These are phyloP conservation scores for Prostheceraeus crozeri DNA, from an alignment of 2,888 invertebrate species.

Conservation along the genomic window DNA sequence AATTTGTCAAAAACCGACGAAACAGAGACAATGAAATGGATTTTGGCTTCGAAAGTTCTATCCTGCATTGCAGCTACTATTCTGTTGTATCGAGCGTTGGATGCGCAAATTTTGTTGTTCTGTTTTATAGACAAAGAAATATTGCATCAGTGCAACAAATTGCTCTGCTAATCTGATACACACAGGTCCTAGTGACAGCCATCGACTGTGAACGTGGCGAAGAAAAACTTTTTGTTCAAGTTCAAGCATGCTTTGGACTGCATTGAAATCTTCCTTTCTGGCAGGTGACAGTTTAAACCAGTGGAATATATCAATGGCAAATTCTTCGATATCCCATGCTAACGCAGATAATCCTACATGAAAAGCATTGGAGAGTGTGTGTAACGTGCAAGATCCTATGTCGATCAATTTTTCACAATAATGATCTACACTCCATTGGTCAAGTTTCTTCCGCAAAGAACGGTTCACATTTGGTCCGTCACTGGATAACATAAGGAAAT, in stretches of 20 bases:
- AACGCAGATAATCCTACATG: slow-evolving; percentile 39
- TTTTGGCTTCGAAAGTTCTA: slow-evolving; percentile 18
- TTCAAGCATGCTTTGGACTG: slow-evolving; percentile 33
- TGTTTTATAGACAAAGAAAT: neutral
- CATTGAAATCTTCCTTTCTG: slow-evolving; percentile 41
- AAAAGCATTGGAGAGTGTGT: slow-evolving; percentile 41
- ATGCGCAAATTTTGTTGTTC: no score
- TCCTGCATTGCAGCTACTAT: neutral
- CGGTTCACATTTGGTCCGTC: slow-evolving; percentile 43
- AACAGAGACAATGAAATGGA: slow-evolving; percentile 19
- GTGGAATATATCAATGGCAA: slow-evolving; percentile 40
- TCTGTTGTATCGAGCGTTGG: neutral
- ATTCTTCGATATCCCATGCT: slow-evolving; percentile 39
- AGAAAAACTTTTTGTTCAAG: slow-evolving; percentile 41
- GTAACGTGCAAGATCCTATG: slow-evolving; percentile 41
- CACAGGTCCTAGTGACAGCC: slow-evolving; percentile 40
- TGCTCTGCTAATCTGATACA: neutral
- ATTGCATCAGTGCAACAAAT: neutral
- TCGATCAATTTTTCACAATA: slow-evolving; percentile 36
- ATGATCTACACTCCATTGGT: slow-evolving; percentile 28
- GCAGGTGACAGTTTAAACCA: slow-evolving; percentile 41
- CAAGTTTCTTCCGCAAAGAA: slow-evolving; percentile 38
- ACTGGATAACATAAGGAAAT: neutral
- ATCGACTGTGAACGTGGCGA: slow-evolving; percentile 40
- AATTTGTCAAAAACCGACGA: slow-evolving; percentile 20